Conservation (phyloP, 2,113 vertebrate species). For the Epinephelus cyanopodus region DNA sequence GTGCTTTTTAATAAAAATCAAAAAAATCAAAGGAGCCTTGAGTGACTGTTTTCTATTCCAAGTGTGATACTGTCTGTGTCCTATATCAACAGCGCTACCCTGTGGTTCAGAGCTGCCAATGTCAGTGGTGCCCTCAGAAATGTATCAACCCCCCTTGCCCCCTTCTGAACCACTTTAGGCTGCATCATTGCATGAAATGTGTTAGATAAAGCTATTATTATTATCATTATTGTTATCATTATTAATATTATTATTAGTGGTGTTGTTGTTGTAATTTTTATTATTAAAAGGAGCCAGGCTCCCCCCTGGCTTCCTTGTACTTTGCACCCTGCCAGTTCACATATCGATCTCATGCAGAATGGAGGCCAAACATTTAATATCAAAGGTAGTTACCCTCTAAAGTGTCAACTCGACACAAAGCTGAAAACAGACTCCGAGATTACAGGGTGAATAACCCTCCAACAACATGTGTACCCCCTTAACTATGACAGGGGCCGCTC, state of each 20-base stretch:
- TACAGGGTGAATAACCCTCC: constrained; percentile 13
- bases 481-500: too few species aligned
- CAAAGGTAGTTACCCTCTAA: not conserved
- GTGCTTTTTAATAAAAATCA: too few species aligned
- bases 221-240: too few species aligned
- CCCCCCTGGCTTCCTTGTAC: too few species aligned
- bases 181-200: too few species aligned
- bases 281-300: too few species aligned
- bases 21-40: not conserved
- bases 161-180: too few species aligned
- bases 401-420: not conserved
- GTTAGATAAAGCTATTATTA: too few species aligned
- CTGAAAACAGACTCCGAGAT: constrained; percentile 2
- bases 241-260: too few species aligned
- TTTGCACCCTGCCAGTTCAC: not conserved
- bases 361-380: not conserved
- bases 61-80: not conserved
- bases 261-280: too few species aligned
- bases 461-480: not conserved
- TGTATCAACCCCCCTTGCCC: too few species aligned
- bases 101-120: constrained; percentile 44
- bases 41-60: not conserved
- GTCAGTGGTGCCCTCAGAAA: not conserved
- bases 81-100: constrained; percentile 23
- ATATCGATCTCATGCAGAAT: not conserved